Base-by-base conservation (phyloP, 2,888 invertebrate species). In the Rhopalosiphum nymphaeae region DNA sequence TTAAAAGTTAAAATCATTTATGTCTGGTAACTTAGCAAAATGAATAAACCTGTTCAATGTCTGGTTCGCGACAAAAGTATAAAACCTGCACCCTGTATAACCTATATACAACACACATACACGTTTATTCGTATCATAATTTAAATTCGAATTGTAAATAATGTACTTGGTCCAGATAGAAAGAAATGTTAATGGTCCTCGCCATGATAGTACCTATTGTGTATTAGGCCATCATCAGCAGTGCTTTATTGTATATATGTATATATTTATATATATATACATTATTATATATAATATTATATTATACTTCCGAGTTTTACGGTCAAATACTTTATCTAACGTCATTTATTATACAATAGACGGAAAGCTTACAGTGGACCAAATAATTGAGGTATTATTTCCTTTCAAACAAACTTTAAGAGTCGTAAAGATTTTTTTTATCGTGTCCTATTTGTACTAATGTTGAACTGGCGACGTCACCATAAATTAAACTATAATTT, bases 401-500 rank as follows among this genome's bases (percentile, higher is more conserved):
- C 85, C 49, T 85, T 86, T 85, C 85, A 85, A 49, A 90, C 85
- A 61, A 90, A 93, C 93, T 90, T 90, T 49, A n/a, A 93, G 85
- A 86, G 93, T 90, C 93, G 89, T 93, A 90, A 86, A 93, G 26
- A 90, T 90, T 90, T 93, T 85, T 89, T 93, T 85, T 84, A 93
- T 93, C 85, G 93, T 85, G n/a, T 86, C 46, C 57, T 46, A 61
- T 91, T 92, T 88, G 92, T 88, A 87, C 67, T 88, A 67, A 92
- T 92, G 87, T 53, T 36, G 61, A 36, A 25, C 42, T 87, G 49
- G 36, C 36, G 92, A 67, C 61, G 13, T 92, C 36, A 42, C 46
- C 46, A 91, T 87, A 61, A 92, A 92, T 92, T 92, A 44, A 61
- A 92, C 87, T n/a, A 61, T 87, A 86, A 87, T 92, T 87, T 36